These are phyloP conservation scores for Scaptodrosophila lebanonensis DNA, from an alignment of 1,140 invertebrate species.

Conservation along the genomic window DNA sequence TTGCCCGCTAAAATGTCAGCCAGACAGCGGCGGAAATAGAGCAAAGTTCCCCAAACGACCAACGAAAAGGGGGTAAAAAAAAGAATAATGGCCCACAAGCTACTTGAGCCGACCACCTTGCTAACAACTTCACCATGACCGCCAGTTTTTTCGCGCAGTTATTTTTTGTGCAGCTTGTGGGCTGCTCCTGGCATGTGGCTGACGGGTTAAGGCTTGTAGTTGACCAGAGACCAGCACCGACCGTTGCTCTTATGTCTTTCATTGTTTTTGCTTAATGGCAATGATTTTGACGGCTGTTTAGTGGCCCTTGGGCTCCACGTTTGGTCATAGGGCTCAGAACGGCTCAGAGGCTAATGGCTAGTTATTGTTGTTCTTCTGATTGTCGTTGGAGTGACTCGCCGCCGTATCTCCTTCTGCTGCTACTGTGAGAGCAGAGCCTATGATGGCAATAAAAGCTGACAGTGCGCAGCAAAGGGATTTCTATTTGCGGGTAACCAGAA, in stretches of 20 bases:
- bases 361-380: constrained; percentile 5
- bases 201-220: constrained; percentile 69
- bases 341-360: constrained; percentile 48
- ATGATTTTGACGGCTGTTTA: constrained; percentile 71
- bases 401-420: constrained; percentile 9
- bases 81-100: constrained; percentile 59
- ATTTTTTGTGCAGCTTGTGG: constrained; percentile 45
- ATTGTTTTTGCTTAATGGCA: constrained; percentile 58
- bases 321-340: constrained; percentile 3
- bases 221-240: constrained; percentile 31
- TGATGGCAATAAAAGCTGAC: constrained; percentile 62
- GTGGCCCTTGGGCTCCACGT: constrained; percentile 32
- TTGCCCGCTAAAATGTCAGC: constrained; percentile 55
- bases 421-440: constrained; percentile 15
- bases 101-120: constrained; percentile 54
- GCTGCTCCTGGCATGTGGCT: constrained; percentile 46
- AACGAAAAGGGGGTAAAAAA: constrained; percentile 28
- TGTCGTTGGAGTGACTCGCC: constrained; percentile 16
- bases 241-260: constrained; percentile 25
- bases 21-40: constrained; percentile 66
- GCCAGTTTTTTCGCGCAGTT: constrained; percentile 8
- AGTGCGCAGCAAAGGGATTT: constrained; percentile 5
- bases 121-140: constrained; percentile 21
- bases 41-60: constrained; percentile 51
- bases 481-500: no score